Evolutionary conservation across 2,888 invertebrate species (phyloP).

Genomic region (Caenorhabditis wallacei): DNA sequence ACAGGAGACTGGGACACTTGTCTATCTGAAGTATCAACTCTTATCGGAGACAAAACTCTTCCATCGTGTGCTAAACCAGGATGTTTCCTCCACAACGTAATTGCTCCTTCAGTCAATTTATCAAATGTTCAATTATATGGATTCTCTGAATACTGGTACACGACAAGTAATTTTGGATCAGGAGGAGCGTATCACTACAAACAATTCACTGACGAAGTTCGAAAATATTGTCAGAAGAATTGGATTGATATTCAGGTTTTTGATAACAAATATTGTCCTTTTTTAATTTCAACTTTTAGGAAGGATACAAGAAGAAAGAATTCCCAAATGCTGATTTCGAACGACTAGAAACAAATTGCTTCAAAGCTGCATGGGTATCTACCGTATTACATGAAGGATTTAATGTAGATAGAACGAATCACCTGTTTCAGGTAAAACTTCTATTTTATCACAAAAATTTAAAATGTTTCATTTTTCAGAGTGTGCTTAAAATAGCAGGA

Average conservation of each 20-base stretch:
- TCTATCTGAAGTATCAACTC: constrained; percentile 69
- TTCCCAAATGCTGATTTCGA: constrained; percentile 74
- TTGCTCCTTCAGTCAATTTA: constrained; percentile 75
- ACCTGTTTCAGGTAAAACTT: constrained; percentile 77
- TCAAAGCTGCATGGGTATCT: constrained; percentile 86
- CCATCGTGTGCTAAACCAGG: constrained; percentile 54
- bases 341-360: constrained; percentile 84
- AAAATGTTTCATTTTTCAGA: too few relatives aligned
- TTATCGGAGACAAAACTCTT: constrained; percentile 57
- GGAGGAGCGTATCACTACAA: constrained; percentile 79
- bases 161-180: constrained; percentile 70
- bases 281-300: too few relatives aligned
- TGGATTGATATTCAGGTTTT: constrained; percentile 77
- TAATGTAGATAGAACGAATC: constrained; percentile 84
- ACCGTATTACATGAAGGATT: constrained; percentile 85
- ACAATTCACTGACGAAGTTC: constrained; percentile 71
- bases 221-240: constrained; percentile 74
- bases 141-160: constrained; percentile 75
- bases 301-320: constrained; percentile 34
- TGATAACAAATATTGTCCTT: background rate
- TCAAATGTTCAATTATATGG: constrained; percentile 79
- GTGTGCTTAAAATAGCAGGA: constrained; percentile 76
- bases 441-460: too few relatives aligned
- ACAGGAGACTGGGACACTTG: constrained; percentile 79
- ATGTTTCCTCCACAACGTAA: constrained; percentile 78